Evolutionary conservation across 2,888 invertebrate genomes (phyloP).

Genomic region (Diarsia dahlii): DNA sequence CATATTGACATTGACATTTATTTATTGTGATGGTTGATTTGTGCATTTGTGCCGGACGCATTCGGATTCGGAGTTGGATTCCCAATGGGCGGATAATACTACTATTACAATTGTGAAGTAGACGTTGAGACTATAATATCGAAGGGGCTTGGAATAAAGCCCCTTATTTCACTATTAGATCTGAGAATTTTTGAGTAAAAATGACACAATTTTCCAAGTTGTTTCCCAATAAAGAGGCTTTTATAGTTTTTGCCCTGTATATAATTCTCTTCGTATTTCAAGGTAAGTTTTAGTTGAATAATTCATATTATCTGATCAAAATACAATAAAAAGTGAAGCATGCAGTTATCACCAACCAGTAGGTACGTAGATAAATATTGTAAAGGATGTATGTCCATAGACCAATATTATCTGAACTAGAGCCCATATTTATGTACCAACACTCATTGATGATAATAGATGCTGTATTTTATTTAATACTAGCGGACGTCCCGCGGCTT

Average conservation of each 20-base stretch:
- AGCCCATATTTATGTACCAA: background rate
- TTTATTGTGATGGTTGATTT: conserved; percentile 3
- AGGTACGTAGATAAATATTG: conserved; percentile 13
- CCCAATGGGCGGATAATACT: conserved; percentile 25
- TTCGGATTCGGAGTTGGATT: background rate
- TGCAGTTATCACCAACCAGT: background rate
- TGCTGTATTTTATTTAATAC: background rate
- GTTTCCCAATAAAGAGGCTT: conserved; percentile 96
- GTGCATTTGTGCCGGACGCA: background rate
- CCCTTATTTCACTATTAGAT: conserved; percentile 4
- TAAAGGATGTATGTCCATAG: conserved; percentile 6
- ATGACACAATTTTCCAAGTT: conserved; percentile 92
- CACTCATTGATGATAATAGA: conserved; percentile 5
- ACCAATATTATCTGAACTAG: conserved; percentile 17
- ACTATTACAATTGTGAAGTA: conserved; percentile 1
- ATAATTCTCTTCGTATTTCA: conserved; percentile 97
- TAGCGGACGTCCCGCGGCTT: no score
- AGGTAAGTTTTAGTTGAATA: conserved; percentile 91
- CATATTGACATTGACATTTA: background rate
- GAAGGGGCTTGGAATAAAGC: conserved; percentile 15
- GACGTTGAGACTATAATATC: background rate
- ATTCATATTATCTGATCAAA: background rate
- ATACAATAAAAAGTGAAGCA: background rate
- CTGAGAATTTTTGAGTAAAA: conserved; percentile 62
- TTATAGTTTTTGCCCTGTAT: conserved; percentile 95